Percentiles rank a stretch among this genome's conserved stretches.
Evolutionary conservation across 2,888 invertebrate species (phyloP).

Genomic region (Beris chalybata): DNA sequence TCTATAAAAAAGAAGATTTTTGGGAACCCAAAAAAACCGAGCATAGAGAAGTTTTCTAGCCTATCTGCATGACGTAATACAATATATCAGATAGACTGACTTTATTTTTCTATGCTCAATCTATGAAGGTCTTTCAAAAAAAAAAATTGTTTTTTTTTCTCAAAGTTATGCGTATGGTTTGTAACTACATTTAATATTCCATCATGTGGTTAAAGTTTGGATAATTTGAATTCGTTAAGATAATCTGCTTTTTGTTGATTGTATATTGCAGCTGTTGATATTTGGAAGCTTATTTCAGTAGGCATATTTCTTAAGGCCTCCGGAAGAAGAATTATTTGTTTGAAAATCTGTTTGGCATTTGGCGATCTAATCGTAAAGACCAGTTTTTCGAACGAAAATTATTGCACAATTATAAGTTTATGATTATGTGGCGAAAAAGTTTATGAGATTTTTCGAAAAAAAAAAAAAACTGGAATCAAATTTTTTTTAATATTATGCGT

Average conservation of each 20-base stretch:
- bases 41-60: conserved; percentile 20
- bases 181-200: conserved; percentile 7
- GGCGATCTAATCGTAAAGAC: no score
- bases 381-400: no score
- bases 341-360: no score
- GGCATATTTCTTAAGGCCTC: no score
- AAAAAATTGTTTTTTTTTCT: conserved; percentile 11
- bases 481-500: no score
- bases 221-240: conserved; percentile 22
- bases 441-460: no score
- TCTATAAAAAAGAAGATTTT: not conserved
- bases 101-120: conserved; percentile 21
- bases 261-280: no score
- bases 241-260: conserved; percentile 2
- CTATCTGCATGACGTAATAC: conserved; percentile 28
- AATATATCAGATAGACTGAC: conserved; percentile 1
- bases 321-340: no score
- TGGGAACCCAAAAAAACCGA: not conserved
- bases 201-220: conserved; percentile 10
- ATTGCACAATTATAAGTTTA: no score
- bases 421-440: no score
- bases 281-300: no score
- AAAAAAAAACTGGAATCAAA: no score
- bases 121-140: conserved; percentile 25
- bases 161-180: conserved; percentile 7